These are phyloP conservation scores for Drosophila jambulina DNA, from an alignment of 1,140 invertebrate species.

Conservation along the genomic window DNA sequence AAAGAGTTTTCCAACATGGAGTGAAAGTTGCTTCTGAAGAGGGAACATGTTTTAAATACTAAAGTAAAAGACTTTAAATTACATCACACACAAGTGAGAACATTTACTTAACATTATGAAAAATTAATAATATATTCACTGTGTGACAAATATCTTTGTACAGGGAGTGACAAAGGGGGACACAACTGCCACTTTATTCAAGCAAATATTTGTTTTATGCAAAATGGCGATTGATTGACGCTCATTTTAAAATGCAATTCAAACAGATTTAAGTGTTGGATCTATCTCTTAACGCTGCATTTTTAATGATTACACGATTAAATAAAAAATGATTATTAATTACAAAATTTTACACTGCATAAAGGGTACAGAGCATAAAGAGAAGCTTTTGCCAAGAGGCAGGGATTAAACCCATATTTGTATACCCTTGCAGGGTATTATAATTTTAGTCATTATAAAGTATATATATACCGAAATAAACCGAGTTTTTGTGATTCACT, in stretches of 20 bases:
- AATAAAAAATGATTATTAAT: not conserved
- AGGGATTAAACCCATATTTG: not conserved
- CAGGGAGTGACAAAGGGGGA: not conserved
- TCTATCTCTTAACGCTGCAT: too few species aligned
- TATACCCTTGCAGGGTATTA: too few species aligned
- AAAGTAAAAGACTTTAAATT: not conserved
- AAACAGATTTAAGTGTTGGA: not conserved
- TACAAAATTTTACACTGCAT: not conserved
- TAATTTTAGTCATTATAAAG: too few species aligned
- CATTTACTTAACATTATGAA: not conserved
- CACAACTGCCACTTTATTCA: not conserved
- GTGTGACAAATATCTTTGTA: not conserved
- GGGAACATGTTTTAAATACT: not conserved
- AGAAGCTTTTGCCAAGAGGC: not conserved
- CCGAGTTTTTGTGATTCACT: too few species aligned
- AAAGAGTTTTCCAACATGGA: conserved; percentile 27
- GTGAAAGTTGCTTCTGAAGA: not conserved
- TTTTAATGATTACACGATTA: not conserved
- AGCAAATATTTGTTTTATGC: conserved; percentile 11
- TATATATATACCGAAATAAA: too few species aligned
- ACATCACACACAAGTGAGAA: not conserved
- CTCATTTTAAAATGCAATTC: not conserved
- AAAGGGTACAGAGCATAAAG: not conserved
- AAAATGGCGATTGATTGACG: not conserved
- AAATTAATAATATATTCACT: not conserved